Evolutionary conservation across 2,113 vertebrate species (phyloP).

Genomic region (Seriola aureovittata): DNA sequence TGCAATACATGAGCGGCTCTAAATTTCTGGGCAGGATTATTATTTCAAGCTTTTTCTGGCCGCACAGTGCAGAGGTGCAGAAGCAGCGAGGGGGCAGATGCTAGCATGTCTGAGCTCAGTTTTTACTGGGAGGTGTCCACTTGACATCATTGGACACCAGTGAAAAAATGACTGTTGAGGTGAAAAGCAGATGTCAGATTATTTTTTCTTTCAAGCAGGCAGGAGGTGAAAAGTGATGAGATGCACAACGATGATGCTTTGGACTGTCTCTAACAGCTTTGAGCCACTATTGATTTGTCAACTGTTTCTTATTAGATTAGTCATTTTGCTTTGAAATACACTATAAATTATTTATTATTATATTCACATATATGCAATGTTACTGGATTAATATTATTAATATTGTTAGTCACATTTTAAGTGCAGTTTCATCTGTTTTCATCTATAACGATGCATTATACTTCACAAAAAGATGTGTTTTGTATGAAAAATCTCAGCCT

Average conservation of each 20-base stretch:
- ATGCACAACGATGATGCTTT: not conserved
- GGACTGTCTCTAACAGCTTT: not conserved
- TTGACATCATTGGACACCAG: not conserved
- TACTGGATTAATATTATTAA: not conserved
- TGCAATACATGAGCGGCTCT: conserved; percentile 23
- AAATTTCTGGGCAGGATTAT: conserved; percentile 54
- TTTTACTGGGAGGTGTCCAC: not conserved
- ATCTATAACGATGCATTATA: not conserved
- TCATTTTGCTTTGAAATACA: not conserved
- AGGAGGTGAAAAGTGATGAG: not conserved
- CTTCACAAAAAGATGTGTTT: too few relatives aligned
- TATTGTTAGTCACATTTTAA: too few relatives aligned
- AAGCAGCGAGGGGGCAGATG: conserved; percentile 40
- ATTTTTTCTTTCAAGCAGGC: conserved; percentile 2
- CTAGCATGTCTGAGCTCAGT: conserved; percentile 24
- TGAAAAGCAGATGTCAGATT: not conserved
- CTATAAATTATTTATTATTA: not conserved
- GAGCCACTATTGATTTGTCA: not conserved
- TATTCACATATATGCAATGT: not conserved
- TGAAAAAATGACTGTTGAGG: not conserved
- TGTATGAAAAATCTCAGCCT: too few relatives aligned
- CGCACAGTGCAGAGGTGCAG: conserved; percentile 10
- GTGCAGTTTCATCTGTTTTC: not conserved
- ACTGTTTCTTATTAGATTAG: not conserved
- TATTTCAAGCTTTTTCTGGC: conserved; percentile 57